Conservation (phyloP, 2,113 vertebrate species). For the Mustela lutreola region DNA sequence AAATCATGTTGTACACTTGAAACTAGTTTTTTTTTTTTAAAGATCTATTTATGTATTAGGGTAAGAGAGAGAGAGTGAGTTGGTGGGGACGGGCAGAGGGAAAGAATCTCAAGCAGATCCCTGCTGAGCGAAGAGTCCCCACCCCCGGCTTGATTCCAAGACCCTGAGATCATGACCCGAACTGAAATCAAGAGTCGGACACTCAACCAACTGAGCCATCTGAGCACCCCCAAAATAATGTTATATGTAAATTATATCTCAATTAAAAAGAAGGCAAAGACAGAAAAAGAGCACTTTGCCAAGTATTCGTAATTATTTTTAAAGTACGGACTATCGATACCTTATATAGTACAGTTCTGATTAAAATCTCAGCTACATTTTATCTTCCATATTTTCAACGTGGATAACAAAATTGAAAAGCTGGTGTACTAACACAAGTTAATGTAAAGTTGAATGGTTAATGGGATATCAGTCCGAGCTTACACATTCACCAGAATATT, state of each 20-base stretch:
- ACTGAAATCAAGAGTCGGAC: neutral
- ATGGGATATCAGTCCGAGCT: slow-evolving; percentile 35
- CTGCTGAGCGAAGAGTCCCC: neutral
- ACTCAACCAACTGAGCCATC: neutral
- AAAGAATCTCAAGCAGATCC: neutral
- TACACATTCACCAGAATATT: slow-evolving; percentile 44
- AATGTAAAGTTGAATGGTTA: slow-evolving; percentile 58
- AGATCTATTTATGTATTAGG: neutral
- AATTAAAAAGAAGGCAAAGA: neutral
- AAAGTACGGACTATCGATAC: neutral
- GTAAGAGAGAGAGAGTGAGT: neutral
- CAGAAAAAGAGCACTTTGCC: neutral
- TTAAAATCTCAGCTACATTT: neutral
- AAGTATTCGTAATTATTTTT: slow-evolving; percentile 33
- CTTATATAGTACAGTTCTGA: neutral
- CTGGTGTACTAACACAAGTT: slow-evolving; percentile 14
- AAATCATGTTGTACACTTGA: neutral
- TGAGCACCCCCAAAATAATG: neutral
- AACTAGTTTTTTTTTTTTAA: neutral
- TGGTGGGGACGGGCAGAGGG: neutral
- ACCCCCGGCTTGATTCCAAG: neutral
- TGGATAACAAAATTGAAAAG: slow-evolving; percentile 50
- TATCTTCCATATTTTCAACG: slow-evolving; percentile 42
- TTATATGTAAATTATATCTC: neutral
- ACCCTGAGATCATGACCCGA: neutral